phyloP scores from a whole-genome alignment of 2,797 vertebrate species.

The Echeneis naucrates region DNA sequence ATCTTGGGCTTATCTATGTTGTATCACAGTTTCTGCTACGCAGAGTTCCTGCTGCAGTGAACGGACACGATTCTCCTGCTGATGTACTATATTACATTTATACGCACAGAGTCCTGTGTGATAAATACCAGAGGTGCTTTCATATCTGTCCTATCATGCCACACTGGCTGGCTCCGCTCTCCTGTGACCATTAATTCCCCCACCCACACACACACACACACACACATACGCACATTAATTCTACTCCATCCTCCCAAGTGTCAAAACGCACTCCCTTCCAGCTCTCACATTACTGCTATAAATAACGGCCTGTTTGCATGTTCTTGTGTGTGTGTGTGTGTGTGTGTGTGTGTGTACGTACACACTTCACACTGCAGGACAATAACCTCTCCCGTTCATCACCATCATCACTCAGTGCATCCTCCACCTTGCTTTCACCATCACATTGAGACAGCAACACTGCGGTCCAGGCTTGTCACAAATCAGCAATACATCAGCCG shows the following conservation, averaged over 20 bases:
- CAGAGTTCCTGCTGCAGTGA: conserved; percentile 3
- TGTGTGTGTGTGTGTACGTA: neutral
- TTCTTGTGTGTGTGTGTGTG: neutral
- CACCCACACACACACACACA: conserved; percentile 9
- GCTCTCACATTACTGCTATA: conserved; percentile 54
- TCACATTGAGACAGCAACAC: conserved; percentile 57
- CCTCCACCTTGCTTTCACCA: conserved; percentile 70
- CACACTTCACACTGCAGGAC: conserved; percentile 47
- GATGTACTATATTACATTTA: neutral
- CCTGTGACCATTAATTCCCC: conserved; percentile 42
- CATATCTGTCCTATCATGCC: conserved; percentile 42
- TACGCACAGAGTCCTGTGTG: conserved; percentile 6
- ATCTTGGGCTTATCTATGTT: neutral
- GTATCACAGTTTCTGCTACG: conserved; percentile 9
- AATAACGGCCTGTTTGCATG: conserved; percentile 56
- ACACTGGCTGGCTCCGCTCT: conserved; percentile 26
- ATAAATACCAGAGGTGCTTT: conserved; percentile 59
- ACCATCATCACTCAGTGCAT: conserved; percentile 62
- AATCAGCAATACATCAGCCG: conserved; percentile 51
- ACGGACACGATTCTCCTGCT: neutral
- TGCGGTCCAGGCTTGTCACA: conserved; percentile 62
- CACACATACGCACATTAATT: conserved; percentile 52
- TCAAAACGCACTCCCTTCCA: conserved; percentile 47
- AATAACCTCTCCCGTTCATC: conserved; percentile 68
- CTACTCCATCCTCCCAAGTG: conserved; percentile 44